Evolutionary conservation across 2,888 invertebrate genomes (phyloP), one percentile per base, ranked within the genome.

Genomic region (Dyspetes luteomarginatus): DNA sequence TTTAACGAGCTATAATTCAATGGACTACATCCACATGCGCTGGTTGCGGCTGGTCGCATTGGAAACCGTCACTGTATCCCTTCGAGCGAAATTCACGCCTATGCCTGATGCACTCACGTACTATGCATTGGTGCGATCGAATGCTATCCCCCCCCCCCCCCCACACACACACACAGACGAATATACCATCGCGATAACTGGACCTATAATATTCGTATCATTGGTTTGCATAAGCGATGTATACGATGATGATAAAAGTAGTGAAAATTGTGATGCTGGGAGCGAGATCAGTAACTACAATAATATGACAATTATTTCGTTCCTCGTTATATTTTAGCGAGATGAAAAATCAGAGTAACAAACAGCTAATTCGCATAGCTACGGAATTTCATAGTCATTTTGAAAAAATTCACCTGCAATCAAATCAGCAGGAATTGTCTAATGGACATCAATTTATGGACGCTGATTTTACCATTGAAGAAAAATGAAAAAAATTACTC

Each of bases 1-100:
- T 81, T 77, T 69, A 81, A 81, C 73, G 77, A 77, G 77, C 73
- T 68, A 74, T 81, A 81, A 77, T 74, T 73, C 77, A 74, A 74
- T 77, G 69, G 73, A 64, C 73, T 55, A 62, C 64, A 74, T 69
- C 67, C 60, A 77, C 72, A 62, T 62, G 72, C 45, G 22, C 36
- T 52, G 64, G 45, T 62, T 41, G 55, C 41, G 62, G 60, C 7
- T 30, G 36, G 64, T 50, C 67, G 68, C 76, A 69, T 77, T 65
- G 68, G 68, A 50, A 68, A 55, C 73, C 12, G 45, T 43, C 24
- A n/a, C 41, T 7, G 65, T 71, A 74, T 56, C 48, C 15, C 68
- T 64, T 68, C 62, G 15, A 81, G 73, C 77, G 72, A 56, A 81
- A 81, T 80, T 76, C 80, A 68, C 72, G 56, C 60, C 76, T 19